A percentile compares a stretch with the other conserved stretches of the same genome.
These are phyloP conservation scores for Megalurothrips usitatus DNA, from an alignment of 2,888 invertebrate species.

Conservation along the genomic window DNA sequence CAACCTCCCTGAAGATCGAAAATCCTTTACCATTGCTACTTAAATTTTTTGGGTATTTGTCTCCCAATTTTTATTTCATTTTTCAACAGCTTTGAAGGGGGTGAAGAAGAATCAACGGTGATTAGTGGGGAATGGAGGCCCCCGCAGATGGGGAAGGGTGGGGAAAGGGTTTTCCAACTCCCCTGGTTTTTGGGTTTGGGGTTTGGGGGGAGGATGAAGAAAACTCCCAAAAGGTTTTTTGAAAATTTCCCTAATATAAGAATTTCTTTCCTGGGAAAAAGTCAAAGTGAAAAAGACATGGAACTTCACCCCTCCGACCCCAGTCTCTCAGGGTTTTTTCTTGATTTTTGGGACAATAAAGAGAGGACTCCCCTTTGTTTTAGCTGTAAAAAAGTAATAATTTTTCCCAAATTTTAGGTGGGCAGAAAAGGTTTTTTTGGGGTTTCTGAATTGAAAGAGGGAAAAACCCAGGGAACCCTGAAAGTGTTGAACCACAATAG, in stretches of 20 bases:
- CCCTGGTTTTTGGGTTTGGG: slow-evolving; percentile 41
- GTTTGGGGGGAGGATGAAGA: slow-evolving; percentile 91
- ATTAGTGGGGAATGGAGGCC: slow-evolving; percentile 38
- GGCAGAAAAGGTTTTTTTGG: slow-evolving; percentile 74
- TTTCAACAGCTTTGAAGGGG: background rate
- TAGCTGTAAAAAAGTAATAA: background rate
- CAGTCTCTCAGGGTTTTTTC: background rate
- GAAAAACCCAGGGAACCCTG: slow-evolving; percentile 56
- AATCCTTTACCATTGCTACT: background rate
- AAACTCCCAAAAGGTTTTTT: slow-evolving; percentile 87
- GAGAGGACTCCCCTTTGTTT: background rate
- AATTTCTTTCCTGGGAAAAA: slow-evolving; percentile 78
- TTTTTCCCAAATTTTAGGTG: slow-evolving; percentile 46
- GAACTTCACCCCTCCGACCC: background rate
- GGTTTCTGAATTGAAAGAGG: slow-evolving; percentile 64
- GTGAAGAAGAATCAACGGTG: background rate
- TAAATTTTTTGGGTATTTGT: background rate
- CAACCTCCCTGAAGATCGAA: slow-evolving; percentile 58
- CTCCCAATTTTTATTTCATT: background rate
- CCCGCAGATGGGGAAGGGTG: slow-evolving; percentile 45
- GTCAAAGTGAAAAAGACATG: slow-evolving; percentile 6
- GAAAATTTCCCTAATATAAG: slow-evolving; percentile 87
- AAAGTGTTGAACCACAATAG: slow-evolving; percentile 49
- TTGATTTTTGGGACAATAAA: no score
- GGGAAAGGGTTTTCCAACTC: slow-evolving; percentile 35